These are phyloP conservation scores for Phortica okadai DNA, from an alignment of 2,888 invertebrate species.

Conservation along the genomic window DNA sequence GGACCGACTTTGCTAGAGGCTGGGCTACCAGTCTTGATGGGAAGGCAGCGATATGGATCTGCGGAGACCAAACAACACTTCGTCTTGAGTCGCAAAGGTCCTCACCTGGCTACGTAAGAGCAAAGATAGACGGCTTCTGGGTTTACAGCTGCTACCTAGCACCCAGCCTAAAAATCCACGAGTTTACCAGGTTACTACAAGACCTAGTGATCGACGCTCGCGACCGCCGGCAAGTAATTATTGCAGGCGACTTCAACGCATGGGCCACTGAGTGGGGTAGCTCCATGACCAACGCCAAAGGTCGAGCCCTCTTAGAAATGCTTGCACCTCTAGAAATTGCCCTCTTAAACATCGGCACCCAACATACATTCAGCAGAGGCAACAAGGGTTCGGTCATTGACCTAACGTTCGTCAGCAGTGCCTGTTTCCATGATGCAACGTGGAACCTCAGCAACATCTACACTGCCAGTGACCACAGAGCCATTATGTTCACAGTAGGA, in stretches of 20 bases:
- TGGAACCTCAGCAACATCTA: slow-evolving; percentile 29
- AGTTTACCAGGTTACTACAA: not conserved
- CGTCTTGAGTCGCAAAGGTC: not conserved
- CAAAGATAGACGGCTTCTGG: not conserved
- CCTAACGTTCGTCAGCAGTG: slow-evolving; percentile 31
- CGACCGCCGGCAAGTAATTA: too few relatives aligned
- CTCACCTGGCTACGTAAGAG: not conserved
- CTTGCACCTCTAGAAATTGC: slow-evolving; percentile 13
- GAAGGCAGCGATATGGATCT: not conserved
- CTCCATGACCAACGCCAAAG: slow-evolving; percentile 25
- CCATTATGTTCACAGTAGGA: not conserved
- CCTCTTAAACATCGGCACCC: slow-evolving; percentile 20
- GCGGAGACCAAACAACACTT: not conserved
- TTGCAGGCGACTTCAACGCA: not conserved
- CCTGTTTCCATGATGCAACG: not conserved
- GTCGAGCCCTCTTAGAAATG: slow-evolving; percentile 8
- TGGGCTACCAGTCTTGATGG: not conserved
- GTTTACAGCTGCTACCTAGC: not conserved
- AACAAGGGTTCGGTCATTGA: slow-evolving; percentile 18
- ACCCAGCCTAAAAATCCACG: not conserved
- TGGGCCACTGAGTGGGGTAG: not conserved
- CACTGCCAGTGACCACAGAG: slow-evolving; percentile 27
- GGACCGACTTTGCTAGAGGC: not conserved
- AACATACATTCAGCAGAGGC: slow-evolving; percentile 29
- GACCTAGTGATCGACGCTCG: not conserved